Conservation (phyloP, 2,113 vertebrate genomes). For the Phasianus colchicus region DNA sequence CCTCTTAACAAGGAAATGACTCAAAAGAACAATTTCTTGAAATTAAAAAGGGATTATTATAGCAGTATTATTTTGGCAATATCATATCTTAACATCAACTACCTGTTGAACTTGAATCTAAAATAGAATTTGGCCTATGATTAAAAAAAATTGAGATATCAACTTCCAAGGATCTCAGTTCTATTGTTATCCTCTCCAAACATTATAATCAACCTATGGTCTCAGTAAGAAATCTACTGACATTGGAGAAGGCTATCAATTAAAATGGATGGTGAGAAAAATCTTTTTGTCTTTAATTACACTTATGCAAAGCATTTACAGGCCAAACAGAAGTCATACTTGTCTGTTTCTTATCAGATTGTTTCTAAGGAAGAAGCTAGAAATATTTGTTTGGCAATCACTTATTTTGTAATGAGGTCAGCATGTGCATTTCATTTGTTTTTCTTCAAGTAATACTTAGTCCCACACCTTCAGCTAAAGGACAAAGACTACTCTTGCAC, state of each 20-base stretch:
- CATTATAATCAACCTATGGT: background rate
- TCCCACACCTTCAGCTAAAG: slow-evolving; percentile 39
- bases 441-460: slow-evolving; percentile 45
- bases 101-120: background rate
- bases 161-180: background rate
- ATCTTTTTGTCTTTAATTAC: slow-evolving; percentile 24
- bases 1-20: background rate
- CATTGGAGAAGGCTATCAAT: background rate
- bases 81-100: background rate
- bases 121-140: background rate
- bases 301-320: slow-evolving; percentile 62
- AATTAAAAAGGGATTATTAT: background rate
- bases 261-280: background rate
- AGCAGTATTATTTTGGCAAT: background rate
- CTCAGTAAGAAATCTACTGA: background rate
- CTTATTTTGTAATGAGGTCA: slow-evolving; percentile 69
- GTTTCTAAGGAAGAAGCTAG: slow-evolving; percentile 59
- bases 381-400: slow-evolving; percentile 69
- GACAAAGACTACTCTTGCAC: slow-evolving; percentile 23
- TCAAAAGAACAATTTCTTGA: background rate
- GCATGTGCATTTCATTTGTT: slow-evolving; percentile 53
- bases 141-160: background rate
- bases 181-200: background rate
- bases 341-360: slow-evolving; percentile 58
- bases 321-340: slow-evolving; percentile 4